Conservation (phyloP, 2,888 invertebrate species). For the Eustalomyia histrio region DNA sequence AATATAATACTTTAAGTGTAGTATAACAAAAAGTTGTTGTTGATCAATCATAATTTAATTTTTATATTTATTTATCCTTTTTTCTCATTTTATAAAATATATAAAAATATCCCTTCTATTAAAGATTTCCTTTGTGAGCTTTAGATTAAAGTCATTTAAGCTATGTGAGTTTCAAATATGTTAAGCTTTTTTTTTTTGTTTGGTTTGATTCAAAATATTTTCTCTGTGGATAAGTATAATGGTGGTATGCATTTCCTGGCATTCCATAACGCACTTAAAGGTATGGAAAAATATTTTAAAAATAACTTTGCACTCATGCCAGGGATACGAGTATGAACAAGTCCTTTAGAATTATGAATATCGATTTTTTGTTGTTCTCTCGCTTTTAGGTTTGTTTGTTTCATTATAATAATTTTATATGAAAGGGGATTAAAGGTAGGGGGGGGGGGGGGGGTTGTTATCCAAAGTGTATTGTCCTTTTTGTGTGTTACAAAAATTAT, state of each 20-base stretch:
- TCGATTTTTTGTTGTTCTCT: slow-evolving; percentile 17
- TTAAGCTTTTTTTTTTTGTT: background rate
- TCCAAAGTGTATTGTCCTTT: background rate
- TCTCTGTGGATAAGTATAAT: background rate
- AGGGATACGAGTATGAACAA: background rate
- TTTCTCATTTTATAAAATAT: slow-evolving; percentile 4
- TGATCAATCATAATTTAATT: too few relatives aligned
- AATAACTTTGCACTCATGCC: slow-evolving; percentile 38
- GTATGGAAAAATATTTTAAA: slow-evolving; percentile 3
- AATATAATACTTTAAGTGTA: too few relatives aligned
- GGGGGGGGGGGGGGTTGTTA: background rate
- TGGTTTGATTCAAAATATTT: background rate
- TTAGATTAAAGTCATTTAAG: slow-evolving; percentile 29
- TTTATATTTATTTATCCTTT: background rate
- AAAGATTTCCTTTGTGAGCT: slow-evolving; percentile 18
- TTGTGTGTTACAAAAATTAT: background rate
- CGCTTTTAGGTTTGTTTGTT: slow-evolving; percentile 9
- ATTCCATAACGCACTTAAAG: background rate
- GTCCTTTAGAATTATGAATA: slow-evolving; percentile 37
- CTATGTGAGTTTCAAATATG: background rate
- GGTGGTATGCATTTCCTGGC: background rate
- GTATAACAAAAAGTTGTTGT: too few relatives aligned
- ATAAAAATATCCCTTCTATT: slow-evolving; percentile 1
- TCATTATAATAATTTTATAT: background rate
- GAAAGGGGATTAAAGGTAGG: background rate